Evolutionary conservation across 2,797 vertebrate genomes (phyloP), one percentile per base, ranked within the genome.

Genomic region (Smutsia temminckii): DNA sequence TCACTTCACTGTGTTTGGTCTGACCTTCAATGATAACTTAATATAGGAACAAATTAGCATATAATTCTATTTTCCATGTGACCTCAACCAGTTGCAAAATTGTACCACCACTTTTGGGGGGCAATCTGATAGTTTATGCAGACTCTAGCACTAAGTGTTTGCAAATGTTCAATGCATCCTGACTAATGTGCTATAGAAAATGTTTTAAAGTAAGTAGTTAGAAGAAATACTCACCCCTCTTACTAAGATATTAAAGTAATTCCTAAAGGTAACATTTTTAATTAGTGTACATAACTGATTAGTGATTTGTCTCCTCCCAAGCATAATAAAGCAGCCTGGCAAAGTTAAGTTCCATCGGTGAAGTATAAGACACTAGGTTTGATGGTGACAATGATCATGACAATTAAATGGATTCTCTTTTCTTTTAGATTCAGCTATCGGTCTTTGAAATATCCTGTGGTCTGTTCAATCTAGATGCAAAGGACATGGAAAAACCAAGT

Each of bases 41-140:
- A 96, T 95, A 85, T 95, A 94, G 83, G 72, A 95, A 96, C 95
- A 97, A 96, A 97, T 97, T 72, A 97, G 94, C 95, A 96, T 96
- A 94, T 97, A 96, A 97, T 97, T 96, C 93, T 96, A 89, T 96
- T 97, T 97, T 96, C 95, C 94, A 59, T 71, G 34, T 85, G 86
- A 93, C 89, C 88, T 98, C 71, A 87, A 53, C 79, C 74, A 74
- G 32, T 94, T 89, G 49, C 32, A 66, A 59, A 95, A 95, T 51
- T 77, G 21, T 32, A 64, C 51, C 9, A 49, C 69, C 3, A 63
- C 46, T 92, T 68, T 53, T 1, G 12, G 71, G 55, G 87, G 8
- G 18, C 27, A 64, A 12, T 53, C 23, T 34, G 53, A 78, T 61
- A 79, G 92, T 49, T 74, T 88, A 16, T 32, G 6, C 66, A 46